A percentile compares a stretch with the other conserved stretches of the same genome.
Conservation (phyloP, 2,797 vertebrate genomes). For the Alauda arvensis region DNA sequence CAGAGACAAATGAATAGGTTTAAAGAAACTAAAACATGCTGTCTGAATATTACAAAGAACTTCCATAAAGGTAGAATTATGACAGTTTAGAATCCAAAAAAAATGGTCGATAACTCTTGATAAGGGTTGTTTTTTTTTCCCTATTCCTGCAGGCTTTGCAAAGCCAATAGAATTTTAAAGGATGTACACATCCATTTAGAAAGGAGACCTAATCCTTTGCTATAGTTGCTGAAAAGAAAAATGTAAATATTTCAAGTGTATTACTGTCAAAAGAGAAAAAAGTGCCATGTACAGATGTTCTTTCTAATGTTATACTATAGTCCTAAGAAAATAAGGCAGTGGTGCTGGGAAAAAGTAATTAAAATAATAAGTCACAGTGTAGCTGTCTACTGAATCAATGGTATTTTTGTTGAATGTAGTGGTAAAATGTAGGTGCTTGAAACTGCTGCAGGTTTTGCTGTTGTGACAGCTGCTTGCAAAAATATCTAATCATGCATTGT, state of each 20-base stretch:
- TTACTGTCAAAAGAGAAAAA: not conserved
- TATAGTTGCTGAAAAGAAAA: not conserved
- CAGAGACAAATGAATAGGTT: not conserved
- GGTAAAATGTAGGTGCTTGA: not conserved
- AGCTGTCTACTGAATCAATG: not conserved
- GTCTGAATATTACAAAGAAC: not conserved
- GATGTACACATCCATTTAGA: not conserved
- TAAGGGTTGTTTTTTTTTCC: not conserved
- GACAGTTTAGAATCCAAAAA: not conserved
- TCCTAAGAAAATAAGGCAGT: not conserved
- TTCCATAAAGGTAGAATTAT: not conserved
- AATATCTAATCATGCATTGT: not conserved
- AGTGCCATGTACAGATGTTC: not conserved
- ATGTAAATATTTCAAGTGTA: not conserved
- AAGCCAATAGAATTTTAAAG: not conserved
- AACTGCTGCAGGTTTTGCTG: not conserved
- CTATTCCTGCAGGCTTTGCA: not conserved
- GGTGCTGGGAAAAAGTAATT: not conserved
- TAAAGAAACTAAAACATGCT: not conserved
- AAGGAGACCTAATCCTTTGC: not conserved
- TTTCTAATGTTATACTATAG: not conserved
- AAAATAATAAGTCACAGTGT: not conserved
- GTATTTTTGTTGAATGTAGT: not conserved
- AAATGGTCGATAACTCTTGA: not conserved
- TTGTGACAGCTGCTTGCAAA: not conserved